Percentiles rank a stretch among this genome's conserved stretches.
phyloP scores from a whole-genome alignment of 2,113 vertebrate species.

The Pseudorhombus dupliciocellatus region DNA sequence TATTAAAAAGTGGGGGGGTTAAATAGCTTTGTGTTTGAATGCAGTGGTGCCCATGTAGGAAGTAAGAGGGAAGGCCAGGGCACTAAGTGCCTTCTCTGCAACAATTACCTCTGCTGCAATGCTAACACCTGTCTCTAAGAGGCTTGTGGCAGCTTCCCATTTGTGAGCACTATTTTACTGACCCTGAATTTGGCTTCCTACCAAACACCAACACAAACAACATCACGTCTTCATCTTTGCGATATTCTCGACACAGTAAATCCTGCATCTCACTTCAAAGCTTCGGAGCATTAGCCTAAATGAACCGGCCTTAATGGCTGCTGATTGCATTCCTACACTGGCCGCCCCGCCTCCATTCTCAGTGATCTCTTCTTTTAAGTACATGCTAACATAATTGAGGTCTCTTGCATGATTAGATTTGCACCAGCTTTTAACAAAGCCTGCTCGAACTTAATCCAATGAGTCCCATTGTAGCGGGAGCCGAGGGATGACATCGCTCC shows the following conservation, averaged over 20 bases:
- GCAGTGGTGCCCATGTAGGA: conserved; percentile 2
- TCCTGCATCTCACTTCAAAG: conserved; percentile 51
- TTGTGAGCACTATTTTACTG: conserved; percentile 12
- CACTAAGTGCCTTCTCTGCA: conserved; percentile 3
- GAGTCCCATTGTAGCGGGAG: conserved; percentile 63
- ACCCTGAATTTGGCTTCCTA: conserved; percentile 22
- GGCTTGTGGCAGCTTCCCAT: conserved; percentile 17
- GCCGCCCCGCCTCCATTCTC: conserved; percentile 31
- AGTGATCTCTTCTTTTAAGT: conserved; percentile 73
- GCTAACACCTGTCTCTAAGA: conserved; percentile 35
- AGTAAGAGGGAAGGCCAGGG: conserved; percentile 1
- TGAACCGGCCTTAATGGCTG: conserved; percentile 60
- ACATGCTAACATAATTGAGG: conserved; percentile 70
- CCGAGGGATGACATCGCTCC: conserved; percentile 58
- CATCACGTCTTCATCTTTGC: conserved; percentile 32
- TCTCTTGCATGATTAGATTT: conserved; percentile 76
- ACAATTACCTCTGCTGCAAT: neutral
- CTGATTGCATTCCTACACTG: conserved; percentile 58
- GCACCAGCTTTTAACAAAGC: conserved; percentile 77
- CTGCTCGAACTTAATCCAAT: conserved; percentile 76
- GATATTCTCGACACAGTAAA: conserved; percentile 57
- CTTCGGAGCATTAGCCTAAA: conserved; percentile 55
- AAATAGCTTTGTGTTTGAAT: conserved; percentile 21
- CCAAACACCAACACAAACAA: conserved; percentile 30
- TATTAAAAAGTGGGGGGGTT: conserved; percentile 5